Evolutionary conservation across 2,797 vertebrate species (phyloP).

Genomic region (Chrosomus eos): DNA sequence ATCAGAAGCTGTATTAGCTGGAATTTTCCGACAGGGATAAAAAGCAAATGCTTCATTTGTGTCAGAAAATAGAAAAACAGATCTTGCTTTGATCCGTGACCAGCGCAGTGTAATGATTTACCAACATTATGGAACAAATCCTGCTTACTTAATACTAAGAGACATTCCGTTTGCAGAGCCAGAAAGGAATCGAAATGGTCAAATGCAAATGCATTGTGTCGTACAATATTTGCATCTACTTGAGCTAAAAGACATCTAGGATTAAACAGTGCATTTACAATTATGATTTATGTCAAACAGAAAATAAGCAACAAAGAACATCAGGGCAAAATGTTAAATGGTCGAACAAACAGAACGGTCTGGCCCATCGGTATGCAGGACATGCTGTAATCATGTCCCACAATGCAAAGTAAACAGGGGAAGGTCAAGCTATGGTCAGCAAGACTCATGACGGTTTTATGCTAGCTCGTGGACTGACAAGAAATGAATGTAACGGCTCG

Average conservation of each 20-base stretch:
- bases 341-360: slow-evolving; percentile 63
- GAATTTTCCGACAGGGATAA: slow-evolving; percentile 6
- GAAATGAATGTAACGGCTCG: slow-evolving; percentile 61
- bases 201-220: slow-evolving; percentile 49
- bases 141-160: slow-evolving; percentile 54
- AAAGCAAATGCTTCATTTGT: slow-evolving; percentile 18
- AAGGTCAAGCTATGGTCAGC: slow-evolving; percentile 63
- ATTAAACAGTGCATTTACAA: slow-evolving; percentile 61
- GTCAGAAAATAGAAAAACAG: slow-evolving; percentile 33
- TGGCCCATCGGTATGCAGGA: slow-evolving; percentile 58
- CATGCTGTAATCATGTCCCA: slow-evolving; percentile 60
- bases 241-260: slow-evolving; percentile 50
- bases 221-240: slow-evolving; percentile 48
- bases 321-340: slow-evolving; percentile 52
- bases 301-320: slow-evolving; percentile 57
- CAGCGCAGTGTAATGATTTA: slow-evolving; percentile 66
- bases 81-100: slow-evolving; percentile 57
- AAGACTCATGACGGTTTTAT: slow-evolving; percentile 62
- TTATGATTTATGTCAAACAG: slow-evolving; percentile 59
- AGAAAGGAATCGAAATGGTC: slow-evolving; percentile 54
- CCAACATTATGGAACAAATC: slow-evolving; percentile 67
- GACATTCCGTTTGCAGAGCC: slow-evolving; percentile 57
- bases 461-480: slow-evolving; percentile 54
- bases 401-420: slow-evolving; percentile 68
- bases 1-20: background rate